Base-by-base conservation (phyloP, 2,113 vertebrate species). In the Climacteris rufus region DNA sequence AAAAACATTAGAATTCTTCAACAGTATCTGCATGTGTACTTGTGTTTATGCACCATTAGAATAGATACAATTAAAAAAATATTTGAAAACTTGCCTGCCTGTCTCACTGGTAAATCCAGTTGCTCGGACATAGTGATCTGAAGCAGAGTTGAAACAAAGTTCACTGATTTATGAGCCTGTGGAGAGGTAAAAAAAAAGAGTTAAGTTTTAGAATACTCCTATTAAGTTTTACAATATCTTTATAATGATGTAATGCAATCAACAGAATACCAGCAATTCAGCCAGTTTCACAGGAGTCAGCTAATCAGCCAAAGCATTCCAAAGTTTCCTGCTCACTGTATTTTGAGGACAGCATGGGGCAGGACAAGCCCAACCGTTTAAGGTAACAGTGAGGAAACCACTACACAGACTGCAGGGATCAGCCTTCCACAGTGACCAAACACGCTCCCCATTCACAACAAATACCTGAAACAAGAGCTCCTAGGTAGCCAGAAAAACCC, bases 81-180 rank as follows among this genome's bases (percentile, higher is more conserved):
- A 93, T 81, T 77, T 78, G 39, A 89, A 95, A 91, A 97, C 98
- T 98, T 98, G 99, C 99, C 99, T 99, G 99, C 99, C 98, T 99
- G 99, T 95, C 99, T 98, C 94, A 99, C 99, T 91, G 99, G 99
- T 98, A 99, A 98, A 98, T 99, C 99, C 98, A 99, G 98, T 96
- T 99, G 99, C 86, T 99, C 99, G 13, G 99, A 99, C 99, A 99
- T 99, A 96, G 99, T 99, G 95, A 99, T 98, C 94, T 99, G 99
- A 96, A 99, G 99, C 97, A 99, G 97, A 77, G 99, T 98, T 90
- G 99, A 99, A 97, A 99, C 98, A 98, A 99, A 99, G 98, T 99
- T 99, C 96, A 99, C 98, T 95, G 99, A 99, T 81, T 98, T 98
- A 96, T 99, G 99, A 97, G 98, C 98, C 99, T 99, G 97, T 47